Evolutionary conservation across 2,888 invertebrate species (phyloP), one percentile per base, ranked within the genome.

Genomic region (Heteromurus nitidus): DNA sequence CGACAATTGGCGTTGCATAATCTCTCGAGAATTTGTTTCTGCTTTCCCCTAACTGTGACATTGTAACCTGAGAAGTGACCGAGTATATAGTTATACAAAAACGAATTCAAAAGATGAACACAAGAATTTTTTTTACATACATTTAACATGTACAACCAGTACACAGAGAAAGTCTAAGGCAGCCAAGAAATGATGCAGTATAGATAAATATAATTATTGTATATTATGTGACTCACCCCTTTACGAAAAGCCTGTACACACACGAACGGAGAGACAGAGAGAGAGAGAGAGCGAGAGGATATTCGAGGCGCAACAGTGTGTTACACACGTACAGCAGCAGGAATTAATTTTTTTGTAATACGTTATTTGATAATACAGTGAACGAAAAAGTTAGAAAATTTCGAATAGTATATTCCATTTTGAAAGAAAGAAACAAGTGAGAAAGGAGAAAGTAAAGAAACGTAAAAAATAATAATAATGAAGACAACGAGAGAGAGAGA

Each of bases 211-310:
- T 62, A 70, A 69, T 60, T 83, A 64, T 73, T 68, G 72, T 72
- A 72, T 72, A 26, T 81, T 74, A 80, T 85, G 81, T 83, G 84
- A 87, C 87, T 87, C 87, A 87, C 87, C 87, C 87, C 87, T 86
- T 87, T 87, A 86, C 87, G 87, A 86, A 87, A 87, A 85, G 86
- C 82, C 87, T 87, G 87, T 81, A 85, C 83, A 85, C 82, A 84
- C 83, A 84, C 79, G 80, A 79, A 80, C 75, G 75, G 77, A 84
- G 82, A 83, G 80, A 83, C 58, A 79, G 74, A 62, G 80, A 58
- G 73, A 69, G 64, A 58, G 83, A 81, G 79, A 67, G 79, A 65
- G 82, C n/a, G n/a, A n/a, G n/a, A n/a, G n/a, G n/a, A n/a, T n/a
- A n/a, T n/a, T 79, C 81, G 81, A 84, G 81, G 81, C 74, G 75